Evolutionary conservation across 2,113 vertebrate species (phyloP).

Genomic region (Crocuta crocuta): DNA sequence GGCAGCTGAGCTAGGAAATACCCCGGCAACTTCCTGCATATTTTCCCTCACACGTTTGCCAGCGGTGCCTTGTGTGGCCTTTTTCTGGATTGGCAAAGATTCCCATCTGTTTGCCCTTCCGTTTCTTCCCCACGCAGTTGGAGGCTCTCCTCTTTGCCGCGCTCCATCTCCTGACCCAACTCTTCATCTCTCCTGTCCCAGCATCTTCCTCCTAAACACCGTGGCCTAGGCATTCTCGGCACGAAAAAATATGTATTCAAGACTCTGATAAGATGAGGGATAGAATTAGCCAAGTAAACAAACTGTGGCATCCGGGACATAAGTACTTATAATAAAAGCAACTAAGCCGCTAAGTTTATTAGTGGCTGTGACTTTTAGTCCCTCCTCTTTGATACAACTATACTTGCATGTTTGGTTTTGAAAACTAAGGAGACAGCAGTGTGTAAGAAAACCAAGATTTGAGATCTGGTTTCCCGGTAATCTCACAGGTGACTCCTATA

Average conservation of each 20-base stretch:
- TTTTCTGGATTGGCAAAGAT: background rate
- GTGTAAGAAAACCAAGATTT: background rate
- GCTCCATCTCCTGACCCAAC: background rate
- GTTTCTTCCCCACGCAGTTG: background rate
- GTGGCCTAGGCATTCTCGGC: background rate
- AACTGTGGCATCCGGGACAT: background rate
- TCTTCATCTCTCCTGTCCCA: background rate
- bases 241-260: background rate
- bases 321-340: background rate
- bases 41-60: background rate
- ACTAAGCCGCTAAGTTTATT: background rate
- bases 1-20: background rate
- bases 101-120: background rate
- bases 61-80: background rate
- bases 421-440: background rate
- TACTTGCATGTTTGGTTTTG: background rate
- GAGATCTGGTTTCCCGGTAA: background rate
- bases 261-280: background rate
- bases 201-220: background rate
- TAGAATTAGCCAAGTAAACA: constrained; percentile 12
- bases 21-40: background rate
- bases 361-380: background rate
- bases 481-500: background rate
- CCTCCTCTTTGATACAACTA: background rate
- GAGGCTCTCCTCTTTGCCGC: background rate